A percentile compares a stretch with the other conserved stretches of the same genome.
Evolutionary conservation across 2,113 vertebrate species (phyloP).

Genomic region (Petrocephalus zakoni): DNA sequence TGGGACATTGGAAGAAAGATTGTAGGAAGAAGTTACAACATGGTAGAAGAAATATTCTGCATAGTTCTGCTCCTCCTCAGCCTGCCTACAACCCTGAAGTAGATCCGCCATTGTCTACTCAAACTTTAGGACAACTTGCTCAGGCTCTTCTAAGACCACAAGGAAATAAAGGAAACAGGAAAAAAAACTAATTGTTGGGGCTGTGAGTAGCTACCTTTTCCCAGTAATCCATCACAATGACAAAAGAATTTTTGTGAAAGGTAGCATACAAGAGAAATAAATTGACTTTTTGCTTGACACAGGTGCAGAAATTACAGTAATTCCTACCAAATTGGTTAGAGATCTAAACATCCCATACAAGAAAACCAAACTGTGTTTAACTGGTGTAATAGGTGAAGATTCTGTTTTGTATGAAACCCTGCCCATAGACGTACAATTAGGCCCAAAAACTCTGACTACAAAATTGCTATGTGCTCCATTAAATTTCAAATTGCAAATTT

Average conservation of each 20-base stretch:
- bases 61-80: background rate
- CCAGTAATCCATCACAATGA: conserved; percentile 12
- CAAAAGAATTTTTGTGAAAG: conserved; percentile 12
- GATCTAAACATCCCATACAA: background rate
- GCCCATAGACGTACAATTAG: conserved; percentile 1
- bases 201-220: conserved; percentile 19
- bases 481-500: too few species aligned
- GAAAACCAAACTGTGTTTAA: conserved; percentile 13
- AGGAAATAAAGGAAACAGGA: background rate
- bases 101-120: background rate
- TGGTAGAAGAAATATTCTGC: background rate
- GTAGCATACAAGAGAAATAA: conserved; percentile 14
- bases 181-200: conserved; percentile 4
- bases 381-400: conserved; percentile 17
- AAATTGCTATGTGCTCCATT: conserved; percentile 20
- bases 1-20: too few species aligned
- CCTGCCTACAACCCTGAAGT: background rate
- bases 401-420: conserved; percentile 6
- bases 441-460: conserved; percentile 5
- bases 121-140: background rate
- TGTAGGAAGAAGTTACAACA: background rate
- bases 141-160: background rate
- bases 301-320: conserved; percentile 14
- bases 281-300: conserved; percentile 8
- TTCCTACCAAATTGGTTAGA: background rate